Conservation (phyloP, 2,888 invertebrate genomes). For the Dione vanillae region DNA sequence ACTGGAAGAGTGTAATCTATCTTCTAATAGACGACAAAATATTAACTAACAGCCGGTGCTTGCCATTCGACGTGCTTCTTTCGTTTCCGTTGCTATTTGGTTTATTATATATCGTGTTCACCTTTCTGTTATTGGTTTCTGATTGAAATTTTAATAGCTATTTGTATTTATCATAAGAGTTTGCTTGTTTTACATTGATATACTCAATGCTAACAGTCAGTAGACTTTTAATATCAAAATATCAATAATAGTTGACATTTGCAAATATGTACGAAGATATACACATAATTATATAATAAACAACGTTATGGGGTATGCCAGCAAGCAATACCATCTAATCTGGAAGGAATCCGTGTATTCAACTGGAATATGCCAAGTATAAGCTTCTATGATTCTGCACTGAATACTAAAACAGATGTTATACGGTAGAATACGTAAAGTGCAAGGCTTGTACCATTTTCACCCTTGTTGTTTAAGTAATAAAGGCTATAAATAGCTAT, state of each 20-base stretch:
- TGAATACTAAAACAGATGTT: constrained; percentile 44
- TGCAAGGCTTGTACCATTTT: constrained; percentile 21
- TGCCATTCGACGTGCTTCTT: too few relatives aligned
- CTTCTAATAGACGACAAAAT: too few relatives aligned
- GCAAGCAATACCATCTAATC: constrained; percentile 40
- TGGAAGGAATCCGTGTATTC: constrained; percentile 46
- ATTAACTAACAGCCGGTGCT: too few relatives aligned
- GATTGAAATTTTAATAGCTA: too few relatives aligned
- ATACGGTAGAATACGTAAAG: constrained; percentile 34
- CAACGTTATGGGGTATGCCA: constrained; percentile 30
- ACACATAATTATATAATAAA: constrained; percentile 4
- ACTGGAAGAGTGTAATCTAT: too few relatives aligned
- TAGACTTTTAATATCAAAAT: neutral
- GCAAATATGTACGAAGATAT: neutral
- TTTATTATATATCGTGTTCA: too few relatives aligned
- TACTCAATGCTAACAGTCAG: too few relatives aligned
- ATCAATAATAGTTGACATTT: neutral
- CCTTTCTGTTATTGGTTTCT: too few relatives aligned
- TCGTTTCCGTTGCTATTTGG: too few relatives aligned
- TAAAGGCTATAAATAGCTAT: constrained; percentile 10
- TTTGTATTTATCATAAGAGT: too few relatives aligned
- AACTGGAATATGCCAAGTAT: constrained; percentile 44
- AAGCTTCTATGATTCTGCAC: constrained; percentile 42
- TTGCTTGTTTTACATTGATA: too few relatives aligned
- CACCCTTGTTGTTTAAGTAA: constrained; percentile 13